Evolutionary conservation across 2,113 vertebrate species (phyloP), one percentile per base, ranked within the genome.

Genomic region (Heterotis niloticus): DNA sequence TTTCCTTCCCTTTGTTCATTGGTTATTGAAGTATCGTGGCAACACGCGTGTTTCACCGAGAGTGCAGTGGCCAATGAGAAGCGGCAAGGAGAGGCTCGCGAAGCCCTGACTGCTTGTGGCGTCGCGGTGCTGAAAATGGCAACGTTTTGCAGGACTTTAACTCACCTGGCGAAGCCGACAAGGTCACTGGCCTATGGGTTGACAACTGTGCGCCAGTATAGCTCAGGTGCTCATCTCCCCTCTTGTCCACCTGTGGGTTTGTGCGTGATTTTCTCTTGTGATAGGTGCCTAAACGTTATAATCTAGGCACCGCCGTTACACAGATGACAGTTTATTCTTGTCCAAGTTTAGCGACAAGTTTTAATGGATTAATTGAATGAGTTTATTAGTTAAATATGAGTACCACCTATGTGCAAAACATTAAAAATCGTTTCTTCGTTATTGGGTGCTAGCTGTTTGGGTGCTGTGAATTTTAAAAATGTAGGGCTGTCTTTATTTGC

Each of bases 211-310:
- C 90, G 91, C 9, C 86, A 87, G 10, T 91, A 78, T 84, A 90
- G 89, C 82, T 84, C 91, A 85, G 93, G 92, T 93, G 85, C 82
- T 59, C 23, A 77, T 23, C 67, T 13, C n/a, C 10, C 81, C 88
- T 52, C 69, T 51, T n/a, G 51, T 10, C 20, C 11, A 34, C 51
- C 54, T 54, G 44, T 16, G 20, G 34, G 20, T 3, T 52, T 72
- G 51, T 5, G 51, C 34, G 10, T 11, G 23, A 72, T 52, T 72
- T 51, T 13, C 9, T 23, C 59, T 62, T 62, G 59, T 62, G 14
- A 62, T 11, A 20, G 14, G 20, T 56, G 2, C 51, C 28, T 9
- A n/a, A 77, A 65, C 76, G 77, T 70, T 67, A 59, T 70, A 16
- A 14, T 11, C 16, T 60, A 12, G 60, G 56, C 29, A 56, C 56